Conservation (phyloP, 2,888 invertebrate genomes). For the Hyles lineata region DNA sequence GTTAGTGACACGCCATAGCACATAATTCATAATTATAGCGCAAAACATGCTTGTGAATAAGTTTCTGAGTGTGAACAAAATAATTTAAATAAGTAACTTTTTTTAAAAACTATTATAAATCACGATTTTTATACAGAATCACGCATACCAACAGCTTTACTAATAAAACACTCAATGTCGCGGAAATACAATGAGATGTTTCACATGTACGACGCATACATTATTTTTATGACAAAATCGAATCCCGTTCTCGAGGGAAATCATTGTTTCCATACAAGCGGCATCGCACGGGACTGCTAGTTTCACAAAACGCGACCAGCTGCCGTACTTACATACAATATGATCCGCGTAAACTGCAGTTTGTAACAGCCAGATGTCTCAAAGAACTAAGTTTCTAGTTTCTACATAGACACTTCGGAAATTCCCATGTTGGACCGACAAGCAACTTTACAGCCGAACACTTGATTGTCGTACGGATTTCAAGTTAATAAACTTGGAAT, state of each 20-base stretch:
- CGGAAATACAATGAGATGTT: background rate
- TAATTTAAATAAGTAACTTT: no score
- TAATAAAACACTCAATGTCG: background rate
- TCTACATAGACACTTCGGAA: constrained; percentile 40
- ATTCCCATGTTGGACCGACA: constrained; percentile 40
- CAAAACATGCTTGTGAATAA: no score
- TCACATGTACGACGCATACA: background rate
- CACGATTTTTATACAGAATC: background rate
- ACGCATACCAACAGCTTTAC: background rate
- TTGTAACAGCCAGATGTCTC: constrained; percentile 36
- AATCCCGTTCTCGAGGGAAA: constrained; percentile 14
- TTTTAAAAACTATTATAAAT: background rate
- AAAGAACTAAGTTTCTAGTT: constrained; percentile 37
- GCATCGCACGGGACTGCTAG: constrained; percentile 13
- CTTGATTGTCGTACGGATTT: constrained; percentile 25
- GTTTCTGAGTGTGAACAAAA: no score
- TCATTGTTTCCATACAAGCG: constrained; percentile 18
- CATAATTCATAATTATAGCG: no score
- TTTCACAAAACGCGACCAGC: constrained; percentile 10
- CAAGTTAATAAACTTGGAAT: background rate
- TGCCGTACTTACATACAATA: constrained; percentile 13
- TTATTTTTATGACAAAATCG: constrained; percentile 27
- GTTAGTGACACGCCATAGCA: no score
- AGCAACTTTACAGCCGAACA: constrained; percentile 43
- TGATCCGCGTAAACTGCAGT: constrained; percentile 17